Evolutionary conservation across 2,113 vertebrate species (phyloP), one percentile per base, ranked within the genome.

Genomic region (Lophius piscatorius): DNA sequence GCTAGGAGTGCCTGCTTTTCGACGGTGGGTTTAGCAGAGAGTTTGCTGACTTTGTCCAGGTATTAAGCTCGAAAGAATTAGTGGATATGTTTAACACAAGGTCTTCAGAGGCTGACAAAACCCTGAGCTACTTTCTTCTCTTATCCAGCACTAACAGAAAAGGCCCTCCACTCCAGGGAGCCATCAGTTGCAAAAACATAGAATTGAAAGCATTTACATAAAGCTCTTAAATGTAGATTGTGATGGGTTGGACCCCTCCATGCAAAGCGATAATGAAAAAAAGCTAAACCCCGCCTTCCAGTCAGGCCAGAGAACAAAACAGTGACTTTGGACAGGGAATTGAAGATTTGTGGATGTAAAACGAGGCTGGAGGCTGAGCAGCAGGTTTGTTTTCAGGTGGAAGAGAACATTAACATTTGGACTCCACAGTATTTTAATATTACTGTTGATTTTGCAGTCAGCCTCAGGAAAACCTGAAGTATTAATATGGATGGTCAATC

Each of bases 51-150:
- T 64, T 45, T 42, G 70, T 72, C 64, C 75, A 50, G 59, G 70
- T 82, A 74, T 76, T 66, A 70, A 57, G 50, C 65, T 44, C 50
- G 36, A 48, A 63, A 61, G 56, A 63, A 57, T 60, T 29, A 48
- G 58, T 23, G 12, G 71, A 73, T 62, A 51, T 70, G 81, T 70
- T 79, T 74, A 71, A 80, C 70, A 78, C 51, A 10, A 33, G 33
- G 39, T 24, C 70, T 73, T 74, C 42, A 8, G 63, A 70, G 71
- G 59, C 40, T 46, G 49, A 68, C 29, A 66, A 26, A 59, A 74
- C 40, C 22, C 35, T 22, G 36, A 60, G 65, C 56, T 39, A 12
- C 69, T 63, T 20, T 56, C 46, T 38, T 74, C 22, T 33, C 23
- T 54, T 63, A 57, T 62, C 18, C 57, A 31, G 24, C 21, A 23